A percentile compares a stretch with the other conserved stretches of the same genome.
Evolutionary conservation across 1,140 invertebrate genomes (phyloP).

Genomic region (Caerostris darwini): DNA sequence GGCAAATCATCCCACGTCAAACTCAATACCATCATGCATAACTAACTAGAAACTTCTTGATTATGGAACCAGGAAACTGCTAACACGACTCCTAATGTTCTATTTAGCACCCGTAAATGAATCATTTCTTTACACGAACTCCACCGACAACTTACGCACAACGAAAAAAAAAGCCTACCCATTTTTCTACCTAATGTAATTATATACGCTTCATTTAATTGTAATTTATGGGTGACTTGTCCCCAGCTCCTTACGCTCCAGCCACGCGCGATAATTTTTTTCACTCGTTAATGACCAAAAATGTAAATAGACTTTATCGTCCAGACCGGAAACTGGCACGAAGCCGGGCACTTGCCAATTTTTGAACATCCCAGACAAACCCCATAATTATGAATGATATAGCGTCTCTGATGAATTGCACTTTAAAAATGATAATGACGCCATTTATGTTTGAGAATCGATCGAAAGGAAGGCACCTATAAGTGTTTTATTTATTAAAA

Average conservation of each 20-base stretch:
- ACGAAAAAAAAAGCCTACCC: not conserved
- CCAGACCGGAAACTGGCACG: conserved; percentile 41
- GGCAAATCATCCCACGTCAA: too few species aligned
- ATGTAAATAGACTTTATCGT: conserved; percentile 44
- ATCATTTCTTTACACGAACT: not conserved
- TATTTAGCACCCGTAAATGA: not conserved
- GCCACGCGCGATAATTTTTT: conserved; percentile 28
- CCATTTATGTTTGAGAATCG: not conserved
- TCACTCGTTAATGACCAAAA: conserved; percentile 32
- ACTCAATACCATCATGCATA: not conserved
- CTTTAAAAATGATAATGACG: conserved; percentile 24
- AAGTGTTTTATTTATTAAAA: too few species aligned
- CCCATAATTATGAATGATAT: conserved; percentile 49
- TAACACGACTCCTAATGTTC: not conserved
- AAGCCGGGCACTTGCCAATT: conserved; percentile 23
- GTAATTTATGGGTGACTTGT: conserved; percentile 42
- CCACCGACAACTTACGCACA: not conserved
- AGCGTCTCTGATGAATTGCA: conserved; percentile 7
- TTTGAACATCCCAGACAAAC: conserved; percentile 17
- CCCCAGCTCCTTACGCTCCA: not conserved
- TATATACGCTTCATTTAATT: conserved; percentile 48
- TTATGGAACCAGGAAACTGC: not conserved
- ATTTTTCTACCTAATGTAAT: conserved; percentile 55
- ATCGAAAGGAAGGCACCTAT: not conserved
- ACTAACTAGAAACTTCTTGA: not conserved